Evolutionary conservation across 1,140 invertebrate species (phyloP), one percentile per base, ranked within the genome.

Genomic region (Drosophila nannoptera): DNA sequence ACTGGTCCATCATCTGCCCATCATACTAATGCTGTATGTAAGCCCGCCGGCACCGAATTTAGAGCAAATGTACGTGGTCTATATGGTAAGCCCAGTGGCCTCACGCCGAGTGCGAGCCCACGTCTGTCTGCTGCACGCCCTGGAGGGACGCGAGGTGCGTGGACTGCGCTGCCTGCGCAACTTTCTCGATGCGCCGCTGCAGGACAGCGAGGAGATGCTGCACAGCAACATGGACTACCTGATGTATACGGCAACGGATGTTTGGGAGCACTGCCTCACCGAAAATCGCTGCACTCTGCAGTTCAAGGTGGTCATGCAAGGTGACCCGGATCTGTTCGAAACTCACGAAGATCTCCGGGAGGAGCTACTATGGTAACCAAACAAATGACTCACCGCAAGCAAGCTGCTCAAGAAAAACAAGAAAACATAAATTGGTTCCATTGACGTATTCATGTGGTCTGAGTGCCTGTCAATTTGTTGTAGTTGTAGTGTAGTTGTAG

Each of bases 401-500:
- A 1, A 75, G 73, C 59, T 69, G 60, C 36, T 11, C 0, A 42
- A 42, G 12, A 42, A 42, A 42, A 3, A 0, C 12, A 43, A 12
- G 7, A 14, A 14, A 53, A 53, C 33, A 50, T 43, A 64, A 65
- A 78, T 48, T 38, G n/a, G 32, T 7, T 53, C 66, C 59, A 80
- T 86, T 84, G 80, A 84, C 80, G 81, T 69, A 78, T 69, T 60
- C 73, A 76, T 68, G 65, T 52, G 68, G 61, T 48, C 42, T 72
- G 76, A 83, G 80, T 80, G 80, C 69, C 76, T 84, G 80, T 76
- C 80, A 84, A 84, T 84, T 16, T 59, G 29, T 38, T 58, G 22
- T n/a, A n/a, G n/a, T n/a, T n/a, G n/a, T n/a, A n/a, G n/a, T n/a
- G n/a, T n/a, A n/a, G n/a, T n/a, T n/a, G n/a, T n/a, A n/a, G n/a